Evolutionary conservation across 2,113 vertebrate genomes (phyloP), one percentile per base, ranked within the genome.

Genomic region (Verasper variegatus): DNA sequence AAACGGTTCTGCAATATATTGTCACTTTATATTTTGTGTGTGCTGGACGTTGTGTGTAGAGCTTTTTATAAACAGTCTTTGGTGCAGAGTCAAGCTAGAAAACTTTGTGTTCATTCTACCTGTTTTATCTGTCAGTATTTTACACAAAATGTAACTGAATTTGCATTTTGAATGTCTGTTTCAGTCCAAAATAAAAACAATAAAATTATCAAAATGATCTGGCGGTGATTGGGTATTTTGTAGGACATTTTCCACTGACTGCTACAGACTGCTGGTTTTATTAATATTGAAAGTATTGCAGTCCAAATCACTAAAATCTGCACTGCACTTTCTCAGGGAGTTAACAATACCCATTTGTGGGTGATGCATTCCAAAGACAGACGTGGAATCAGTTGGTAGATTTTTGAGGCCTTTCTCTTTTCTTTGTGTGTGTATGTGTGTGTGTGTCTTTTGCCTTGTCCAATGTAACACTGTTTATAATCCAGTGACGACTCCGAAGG

Each of bases 401-500:
- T 7, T 18, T 18, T 67, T 56, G 66, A 74, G 65, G 56, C 68
- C 31, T n/a, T 21, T 40, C 45, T 79, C 73, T 31, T 31, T 31
- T 31, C 6, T 31, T 6, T 31, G 31, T 31, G 31, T 31, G 78
- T 66, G 71, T 81, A 66, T 54, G 51, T 7, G 51, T n/a, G 77
- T 83, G 68, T 72, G 74, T 40, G 58, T 24, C 51, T 59, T 20
- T 68, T 80, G 68, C 57, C 42, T 77, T 71, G 62, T 55, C 74
- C 78, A 70, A 78, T 72, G 15, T 73, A 61, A 71, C 60, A 54
- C 42, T 66, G 71, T 81, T 86, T 78, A 65, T 80, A 71, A 71
- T 58, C 66, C 62, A 26, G 52, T 26, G 31, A 57, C 3, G 4
- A 45, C 65, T 67, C 26, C 26, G 62, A 69, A 68, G 27, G 75